phyloP scores from a whole-genome alignment of 2,888 invertebrate species.

The Mesorhabditis spiculigera region DNA sequence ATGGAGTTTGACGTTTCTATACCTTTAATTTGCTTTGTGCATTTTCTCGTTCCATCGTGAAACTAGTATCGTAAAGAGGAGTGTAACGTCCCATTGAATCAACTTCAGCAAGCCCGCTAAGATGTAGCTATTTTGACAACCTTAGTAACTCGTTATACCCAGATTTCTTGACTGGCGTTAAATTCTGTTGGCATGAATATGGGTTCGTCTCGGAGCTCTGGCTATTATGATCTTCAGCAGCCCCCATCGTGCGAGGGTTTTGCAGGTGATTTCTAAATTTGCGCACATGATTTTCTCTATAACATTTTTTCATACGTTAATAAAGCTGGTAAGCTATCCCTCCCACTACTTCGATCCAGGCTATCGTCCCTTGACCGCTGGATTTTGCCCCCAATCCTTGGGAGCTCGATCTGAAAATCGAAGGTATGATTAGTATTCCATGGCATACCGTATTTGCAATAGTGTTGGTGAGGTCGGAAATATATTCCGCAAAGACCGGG shows the following conservation, averaged over 20 bases:
- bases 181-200: too few species aligned
- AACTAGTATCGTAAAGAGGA: slow-evolving; percentile 35
- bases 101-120: slow-evolving; percentile 38
- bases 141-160: too few species aligned
- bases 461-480: slow-evolving; percentile 16
- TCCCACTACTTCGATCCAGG: too few species aligned
- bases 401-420: slow-evolving; percentile 8
- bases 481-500: slow-evolving; percentile 14
- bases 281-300: too few species aligned
- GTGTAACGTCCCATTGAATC: slow-evolving; percentile 46
- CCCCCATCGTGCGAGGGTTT: too few species aligned
- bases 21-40: slow-evolving; percentile 1
- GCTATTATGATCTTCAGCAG: too few species aligned
- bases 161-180: too few species aligned
- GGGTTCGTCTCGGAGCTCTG: too few species aligned
- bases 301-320: too few species aligned
- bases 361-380: too few species aligned
- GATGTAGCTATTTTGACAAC: neutral
- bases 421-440: neutral
- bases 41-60: slow-evolving; percentile 8
- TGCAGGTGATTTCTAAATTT: too few species aligned
- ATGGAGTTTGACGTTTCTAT: neutral
- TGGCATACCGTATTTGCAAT: slow-evolving; percentile 23
- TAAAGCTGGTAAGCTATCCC: too few species aligned
- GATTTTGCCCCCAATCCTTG: neutral